Percentiles rank a stretch among this genome's conserved stretches.
phyloP scores from a whole-genome alignment of 2,888 invertebrate genomes.

The Neoaliturus tenellus region DNA sequence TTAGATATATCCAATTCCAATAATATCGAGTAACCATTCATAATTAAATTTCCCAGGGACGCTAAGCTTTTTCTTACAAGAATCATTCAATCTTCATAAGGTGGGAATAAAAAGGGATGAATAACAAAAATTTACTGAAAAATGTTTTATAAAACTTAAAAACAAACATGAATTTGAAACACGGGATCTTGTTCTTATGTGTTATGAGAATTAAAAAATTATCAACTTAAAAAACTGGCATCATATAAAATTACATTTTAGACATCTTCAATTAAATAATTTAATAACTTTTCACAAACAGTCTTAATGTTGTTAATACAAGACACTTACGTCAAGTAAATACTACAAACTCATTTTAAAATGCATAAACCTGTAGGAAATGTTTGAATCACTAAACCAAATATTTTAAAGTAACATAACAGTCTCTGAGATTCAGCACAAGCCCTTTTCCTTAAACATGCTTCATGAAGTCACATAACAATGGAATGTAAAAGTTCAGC shows the following conservation, averaged over 20 bases:
- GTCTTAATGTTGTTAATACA: background rate
- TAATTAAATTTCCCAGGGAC: too few relatives aligned
- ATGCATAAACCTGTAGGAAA: background rate
- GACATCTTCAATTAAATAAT: background rate
- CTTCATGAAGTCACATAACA: constrained; percentile 2
- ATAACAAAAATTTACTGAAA: background rate
- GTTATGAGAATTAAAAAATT: background rate
- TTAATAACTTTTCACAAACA: background rate
- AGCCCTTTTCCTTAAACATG: background rate
- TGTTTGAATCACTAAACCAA: background rate
- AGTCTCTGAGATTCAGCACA: constrained; percentile 26
- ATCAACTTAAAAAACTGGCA: background rate
- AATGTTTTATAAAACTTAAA: constrained; percentile 35
- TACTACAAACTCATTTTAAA: background rate
- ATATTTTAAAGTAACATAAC: background rate
- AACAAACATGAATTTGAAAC: constrained; percentile 4
- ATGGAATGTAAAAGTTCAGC: constrained; percentile 1
- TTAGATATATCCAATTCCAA: too few relatives aligned
- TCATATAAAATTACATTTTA: too few relatives aligned
- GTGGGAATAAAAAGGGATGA: too few relatives aligned
- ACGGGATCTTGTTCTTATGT: constrained; percentile 9
- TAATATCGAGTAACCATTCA: too few relatives aligned
- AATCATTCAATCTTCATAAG: background rate
- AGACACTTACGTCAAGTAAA: background rate
- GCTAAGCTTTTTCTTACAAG: too few relatives aligned